phyloP scores from a whole-genome alignment of 2,888 invertebrate genomes.

The Acanthopleura granulata region DNA sequence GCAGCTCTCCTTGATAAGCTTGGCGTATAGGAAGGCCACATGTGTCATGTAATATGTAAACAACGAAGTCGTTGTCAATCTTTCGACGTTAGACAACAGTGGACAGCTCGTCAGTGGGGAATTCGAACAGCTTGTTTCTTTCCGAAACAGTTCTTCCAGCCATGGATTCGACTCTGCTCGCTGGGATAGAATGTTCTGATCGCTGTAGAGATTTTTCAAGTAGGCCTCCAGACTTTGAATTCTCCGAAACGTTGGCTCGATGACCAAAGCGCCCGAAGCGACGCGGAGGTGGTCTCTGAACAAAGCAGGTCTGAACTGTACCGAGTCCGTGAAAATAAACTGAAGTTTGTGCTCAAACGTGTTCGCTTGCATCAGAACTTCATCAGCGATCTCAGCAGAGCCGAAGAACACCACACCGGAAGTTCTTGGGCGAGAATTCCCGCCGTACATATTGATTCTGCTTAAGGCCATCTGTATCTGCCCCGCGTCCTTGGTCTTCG shows the following conservation, averaged over 20 bases:
- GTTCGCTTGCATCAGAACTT: not conserved
- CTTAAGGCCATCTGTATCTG: not conserved
- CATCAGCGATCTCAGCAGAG: not conserved
- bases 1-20: not conserved
- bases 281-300: not conserved
- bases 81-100: not conserved
- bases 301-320: not conserved
- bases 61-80: not conserved
- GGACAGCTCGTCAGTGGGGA: not conserved
- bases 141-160: not conserved
- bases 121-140: not conserved
- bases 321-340: conserved; percentile 12
- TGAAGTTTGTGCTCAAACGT: not conserved
- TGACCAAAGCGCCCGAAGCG: not conserved
- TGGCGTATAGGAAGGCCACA: not conserved
- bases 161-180: not conserved
- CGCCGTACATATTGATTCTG: not conserved
- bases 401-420: conserved; percentile 10
- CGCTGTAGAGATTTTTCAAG: not conserved
- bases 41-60: not conserved
- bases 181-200: not conserved
- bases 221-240: not conserved
- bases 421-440: not conserved
- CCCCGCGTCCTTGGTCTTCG: not conserved
- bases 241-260: not conserved